Base-by-base conservation (phyloP, 2,888 invertebrate genomes). In the Hoplodrina blanda region DNA sequence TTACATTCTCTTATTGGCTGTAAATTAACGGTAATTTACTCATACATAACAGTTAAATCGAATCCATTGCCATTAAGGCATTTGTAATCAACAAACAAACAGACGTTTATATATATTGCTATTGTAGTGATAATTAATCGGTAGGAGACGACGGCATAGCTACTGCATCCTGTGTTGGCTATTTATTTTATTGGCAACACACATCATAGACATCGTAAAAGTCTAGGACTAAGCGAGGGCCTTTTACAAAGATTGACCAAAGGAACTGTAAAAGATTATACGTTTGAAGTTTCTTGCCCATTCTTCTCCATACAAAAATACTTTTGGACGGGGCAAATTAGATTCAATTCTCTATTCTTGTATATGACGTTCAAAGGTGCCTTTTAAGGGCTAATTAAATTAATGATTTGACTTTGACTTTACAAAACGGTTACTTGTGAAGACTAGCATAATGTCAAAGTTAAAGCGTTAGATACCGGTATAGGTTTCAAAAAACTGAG, bases 101-200 rank as follows among this genome's bases (percentile, higher is more conserved):
- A 41, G 11, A 17, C 13, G 30, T 46, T 41, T 41, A 41, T 41
- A 46, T 54, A 54, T 46, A 52, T 64, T n/a, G n/a, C 13, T 57
- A 41, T 49, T 57, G 37, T 62, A 52, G 69, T 30, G 57, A 64
- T 62, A 74, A 74, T 74, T 77, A 79, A 80, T 79, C 30, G 69
- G 46, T 74, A 30, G 41, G n/a, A 62, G 57, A 53, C 61, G 46
- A 64, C 75, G 54, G 61, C 56, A 44, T 41, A 65, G 50, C 59
- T 20, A 73, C 66, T 62, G 63, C 61, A 79, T 68, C 80, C 76
- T 79, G 80, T 63, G 62, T 61, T 63, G 52, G 20, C 37, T 54
- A 67, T 79, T 62, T 76, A 76, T 79, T 68, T 79, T 79, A 76
- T 69, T 79, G 63, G 60, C 68, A 61, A 79, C 76, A 53, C 73